Conservation (phyloP, 2,113 vertebrate species). For the Hippoglossus stenolepis region DNA sequence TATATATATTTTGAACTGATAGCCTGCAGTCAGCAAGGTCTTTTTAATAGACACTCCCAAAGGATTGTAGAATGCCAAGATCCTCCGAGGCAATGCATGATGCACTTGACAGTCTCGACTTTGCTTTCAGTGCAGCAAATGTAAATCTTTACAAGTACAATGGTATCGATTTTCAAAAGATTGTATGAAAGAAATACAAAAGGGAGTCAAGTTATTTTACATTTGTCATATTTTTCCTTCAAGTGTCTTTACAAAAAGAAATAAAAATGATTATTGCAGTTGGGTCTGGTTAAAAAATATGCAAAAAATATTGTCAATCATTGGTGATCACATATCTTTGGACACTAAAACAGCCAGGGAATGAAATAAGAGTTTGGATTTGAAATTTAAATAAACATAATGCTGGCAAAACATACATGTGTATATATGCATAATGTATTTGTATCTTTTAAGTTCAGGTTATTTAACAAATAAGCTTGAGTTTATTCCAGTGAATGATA, state of each 20-base stretch:
- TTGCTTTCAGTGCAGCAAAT: slow-evolving; percentile 38
- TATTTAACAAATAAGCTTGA: no score
- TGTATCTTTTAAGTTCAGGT: no score
- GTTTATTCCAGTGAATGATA: background rate
- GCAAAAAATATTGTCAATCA: no score
- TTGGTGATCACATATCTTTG: no score
- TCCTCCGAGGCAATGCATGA: slow-evolving; percentile 48
- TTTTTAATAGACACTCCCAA: slow-evolving; percentile 65
- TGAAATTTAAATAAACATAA: no score
- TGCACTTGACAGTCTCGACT: slow-evolving; percentile 41
- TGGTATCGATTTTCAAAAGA: slow-evolving; percentile 8
- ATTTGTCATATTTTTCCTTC: background rate
- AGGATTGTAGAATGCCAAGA: slow-evolving; percentile 49
- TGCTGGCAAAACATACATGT: no score
- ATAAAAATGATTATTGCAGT: no score
- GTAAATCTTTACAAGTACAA: slow-evolving; percentile 30
- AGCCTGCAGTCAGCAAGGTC: slow-evolving; percentile 54
- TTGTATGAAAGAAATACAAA: slow-evolving; percentile 10
- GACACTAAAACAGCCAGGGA: no score
- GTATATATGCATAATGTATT: background rate
- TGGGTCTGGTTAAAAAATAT: no score
- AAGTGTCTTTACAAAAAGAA: background rate
- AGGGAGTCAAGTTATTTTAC: background rate
- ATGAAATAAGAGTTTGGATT: no score
- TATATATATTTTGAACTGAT: slow-evolving; percentile 42